Conservation (phyloP, 1,140 invertebrate genomes). For the Trichonephila clavata region DNA sequence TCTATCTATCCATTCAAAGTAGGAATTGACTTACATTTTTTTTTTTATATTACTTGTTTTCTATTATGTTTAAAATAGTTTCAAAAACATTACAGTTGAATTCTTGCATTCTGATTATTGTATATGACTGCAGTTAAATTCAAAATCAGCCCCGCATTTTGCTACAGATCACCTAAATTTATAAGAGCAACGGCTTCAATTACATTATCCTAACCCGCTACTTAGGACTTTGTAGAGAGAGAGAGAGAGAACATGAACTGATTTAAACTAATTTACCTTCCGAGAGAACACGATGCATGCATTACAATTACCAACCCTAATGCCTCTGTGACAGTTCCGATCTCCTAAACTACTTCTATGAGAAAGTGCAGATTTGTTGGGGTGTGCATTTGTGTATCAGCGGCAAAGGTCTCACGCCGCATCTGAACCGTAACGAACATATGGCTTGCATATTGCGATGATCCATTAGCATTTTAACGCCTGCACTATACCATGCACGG, state of each 20-base stretch:
- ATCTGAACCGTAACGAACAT: not conserved
- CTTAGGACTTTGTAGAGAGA: no score
- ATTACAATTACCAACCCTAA: not conserved
- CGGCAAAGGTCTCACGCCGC: not conserved
- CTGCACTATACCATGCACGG: not conserved
- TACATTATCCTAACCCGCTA: not conserved
- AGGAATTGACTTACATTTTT: no score
- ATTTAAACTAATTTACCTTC: not conserved
- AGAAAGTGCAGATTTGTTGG: not conserved
- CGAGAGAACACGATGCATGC: not conserved
- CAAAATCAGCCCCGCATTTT: no score
- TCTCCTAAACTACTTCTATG: not conserved
- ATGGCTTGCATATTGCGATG: not conserved
- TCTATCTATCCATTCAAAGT: no score
- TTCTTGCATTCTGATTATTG: no score
- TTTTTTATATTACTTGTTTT: no score
- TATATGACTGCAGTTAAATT: no score
- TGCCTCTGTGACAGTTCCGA: not conserved
- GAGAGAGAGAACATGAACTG: not conserved
- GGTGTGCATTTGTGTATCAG: not conserved
- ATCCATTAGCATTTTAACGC: not conserved
- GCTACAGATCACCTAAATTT: not conserved
- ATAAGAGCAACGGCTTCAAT: no score
- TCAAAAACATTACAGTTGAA: no score
- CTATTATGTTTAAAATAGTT: no score